Evolutionary conservation across 2,113 vertebrate species (phyloP), one percentile per base, ranked within the genome.

Genomic region (Nothoprocta pentlandii): DNA sequence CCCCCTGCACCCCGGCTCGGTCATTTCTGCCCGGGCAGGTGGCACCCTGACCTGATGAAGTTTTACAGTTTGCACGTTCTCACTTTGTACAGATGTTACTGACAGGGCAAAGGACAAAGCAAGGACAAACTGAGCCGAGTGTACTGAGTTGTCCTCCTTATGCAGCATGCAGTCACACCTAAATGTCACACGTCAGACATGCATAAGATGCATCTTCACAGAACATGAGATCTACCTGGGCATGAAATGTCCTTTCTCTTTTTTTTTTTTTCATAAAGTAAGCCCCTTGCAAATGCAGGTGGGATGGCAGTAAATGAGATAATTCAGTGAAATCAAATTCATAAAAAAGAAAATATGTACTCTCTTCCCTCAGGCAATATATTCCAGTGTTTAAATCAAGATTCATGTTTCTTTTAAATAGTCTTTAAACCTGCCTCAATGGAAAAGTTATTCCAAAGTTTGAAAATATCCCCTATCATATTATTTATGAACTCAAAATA

Each of bases 401-500:
- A 25, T 71, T 91, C 74, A 42, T 44, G n/a, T 85, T 96, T 97
- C 91, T 94, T 97, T 92, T 85, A 92, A 96, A 92, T 64, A 82
- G 63, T 77, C 71, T 73, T 79, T 89, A 94, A 97, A 92, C 47
- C n/a, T 95, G 82, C 79, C 71, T 97, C 79, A 93, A 59, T 83
- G 66, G 80, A 93, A 94, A 97, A 96, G 78, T 92, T 94, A 69
- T 89, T 94, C 41, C 73, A 68, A 63, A 90, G 54, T 94, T 97
- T 97, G 76, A 96, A 97, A 97, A 94, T 93, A 95, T 77, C 51
- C 56, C 70, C 69, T 73, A 68, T 95, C 64, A 76, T 79, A 70
- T 95, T 96, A 96, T 95, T 96, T 96, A 96, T 95, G 85, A 80
- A 89, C 91, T 85, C 85, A 93, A 80, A 97, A 94, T 92, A 96